A percentile compares a stretch with the other conserved stretches of the same genome.
These are phyloP conservation scores for Craterocephalus amniculus DNA, from an alignment of 2,797 vertebrate genomes.

Conservation along the genomic window DNA sequence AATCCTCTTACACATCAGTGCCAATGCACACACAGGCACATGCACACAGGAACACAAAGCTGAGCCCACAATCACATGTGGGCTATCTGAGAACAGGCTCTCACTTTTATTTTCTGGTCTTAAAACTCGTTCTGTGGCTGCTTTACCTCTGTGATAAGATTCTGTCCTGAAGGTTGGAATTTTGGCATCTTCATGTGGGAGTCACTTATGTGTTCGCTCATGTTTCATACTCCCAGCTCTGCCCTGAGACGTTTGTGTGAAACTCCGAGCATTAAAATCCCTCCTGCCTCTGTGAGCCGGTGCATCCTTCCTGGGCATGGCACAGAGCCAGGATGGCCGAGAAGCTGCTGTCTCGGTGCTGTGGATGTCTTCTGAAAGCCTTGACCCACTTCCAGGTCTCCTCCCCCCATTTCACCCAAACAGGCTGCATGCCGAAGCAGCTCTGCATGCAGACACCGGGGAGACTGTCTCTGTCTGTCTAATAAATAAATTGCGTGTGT, in stretches of 20 bases:
- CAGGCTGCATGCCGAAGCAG: constrained; percentile 63
- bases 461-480: constrained; percentile 46
- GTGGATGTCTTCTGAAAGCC: constrained; percentile 64
- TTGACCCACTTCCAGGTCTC: constrained; percentile 76
- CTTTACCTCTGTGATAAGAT: constrained; percentile 32
- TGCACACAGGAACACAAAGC: constrained; percentile 23
- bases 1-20: constrained; percentile 67
- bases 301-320: constrained; percentile 43
- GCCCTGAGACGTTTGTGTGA: constrained; percentile 17
- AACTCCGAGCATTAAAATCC: constrained; percentile 18
- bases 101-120: not conserved
- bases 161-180: constrained; percentile 47
- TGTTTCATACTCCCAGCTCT: constrained; percentile 51
- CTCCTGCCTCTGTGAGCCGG: not conserved
- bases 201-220: constrained; percentile 54
- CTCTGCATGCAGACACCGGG: constrained; percentile 46
- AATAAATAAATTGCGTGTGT: constrained; percentile 55
- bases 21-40: constrained; percentile 23
- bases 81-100: not conserved
- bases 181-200: constrained; percentile 23
- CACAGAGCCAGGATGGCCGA: constrained; percentile 46
- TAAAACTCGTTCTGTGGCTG: constrained; percentile 10
- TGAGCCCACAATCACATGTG: constrained; percentile 12
- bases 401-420: constrained; percentile 38
- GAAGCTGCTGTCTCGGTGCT: constrained; percentile 46